These are phyloP conservation scores for Oxytorus armatus DNA, from an alignment of 2,888 invertebrate species.

Conservation along the genomic window DNA sequence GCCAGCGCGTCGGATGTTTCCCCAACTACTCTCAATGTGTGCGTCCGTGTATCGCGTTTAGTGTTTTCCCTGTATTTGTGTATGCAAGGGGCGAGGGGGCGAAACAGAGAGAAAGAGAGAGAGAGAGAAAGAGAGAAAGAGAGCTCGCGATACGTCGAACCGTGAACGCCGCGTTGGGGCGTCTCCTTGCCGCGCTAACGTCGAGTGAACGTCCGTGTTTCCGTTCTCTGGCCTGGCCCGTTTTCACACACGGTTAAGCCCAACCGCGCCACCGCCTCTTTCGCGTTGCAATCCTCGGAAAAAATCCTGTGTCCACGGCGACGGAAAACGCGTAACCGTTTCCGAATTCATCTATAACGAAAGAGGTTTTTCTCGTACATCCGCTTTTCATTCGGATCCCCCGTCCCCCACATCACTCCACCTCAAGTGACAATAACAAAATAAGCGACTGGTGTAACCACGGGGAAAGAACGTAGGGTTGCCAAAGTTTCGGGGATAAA, in stretches of 20 bases:
- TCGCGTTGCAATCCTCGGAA: not conserved
- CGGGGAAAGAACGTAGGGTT: too few species aligned
- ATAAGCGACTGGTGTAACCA: too few species aligned
- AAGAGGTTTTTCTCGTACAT: too few species aligned
- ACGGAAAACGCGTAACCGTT: too few species aligned
- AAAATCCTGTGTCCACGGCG: not conserved
- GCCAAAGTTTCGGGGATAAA: too few species aligned
- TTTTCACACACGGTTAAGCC: conserved; percentile 35
- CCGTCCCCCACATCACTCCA: too few species aligned
- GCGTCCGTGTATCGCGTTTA: conserved; percentile 8
- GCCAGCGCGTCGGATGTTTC: conserved; percentile 15
- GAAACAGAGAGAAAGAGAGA: not conserved
- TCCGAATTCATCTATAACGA: too few species aligned
- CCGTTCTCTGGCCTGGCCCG: conserved; percentile 4
- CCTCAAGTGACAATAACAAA: too few species aligned
- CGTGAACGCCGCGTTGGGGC: conserved; percentile 82
- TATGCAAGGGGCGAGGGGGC: not conserved
- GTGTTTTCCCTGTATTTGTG: conserved; percentile 2
- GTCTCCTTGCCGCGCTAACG: conserved; percentile 80
- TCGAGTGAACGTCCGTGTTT: conserved; percentile 71
- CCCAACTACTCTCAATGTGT: not conserved
- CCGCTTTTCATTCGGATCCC: too few species aligned
- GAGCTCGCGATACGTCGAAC: conserved; percentile 80
- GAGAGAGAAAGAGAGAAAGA: conserved; percentile 21
- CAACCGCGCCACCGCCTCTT: conserved; percentile 61